These are phyloP conservation scores for Prunella strophiata DNA, from an alignment of 2,797 vertebrate species.

Conservation along the genomic window DNA sequence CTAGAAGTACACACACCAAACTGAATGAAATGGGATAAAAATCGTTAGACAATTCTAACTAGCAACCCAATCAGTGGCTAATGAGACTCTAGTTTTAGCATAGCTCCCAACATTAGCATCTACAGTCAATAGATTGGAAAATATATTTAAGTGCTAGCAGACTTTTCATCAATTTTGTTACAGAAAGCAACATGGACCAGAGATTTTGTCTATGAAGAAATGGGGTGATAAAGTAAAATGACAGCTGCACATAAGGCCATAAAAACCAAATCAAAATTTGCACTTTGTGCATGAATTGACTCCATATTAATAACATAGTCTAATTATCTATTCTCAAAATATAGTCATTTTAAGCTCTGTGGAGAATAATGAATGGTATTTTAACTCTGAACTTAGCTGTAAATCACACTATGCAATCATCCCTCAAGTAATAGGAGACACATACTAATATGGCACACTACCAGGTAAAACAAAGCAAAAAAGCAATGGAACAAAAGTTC, in stretches of 20 bases:
- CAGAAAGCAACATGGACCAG: background rate
- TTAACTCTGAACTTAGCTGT: background rate
- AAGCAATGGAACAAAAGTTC: background rate
- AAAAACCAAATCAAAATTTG: conserved; percentile 9
- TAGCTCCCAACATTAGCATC: background rate
- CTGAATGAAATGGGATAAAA: background rate
- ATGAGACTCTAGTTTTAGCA: background rate
- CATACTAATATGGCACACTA: background rate
- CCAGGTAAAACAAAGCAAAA: background rate
- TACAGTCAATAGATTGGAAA: background rate
- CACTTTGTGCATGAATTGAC: background rate
- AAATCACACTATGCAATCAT: background rate
- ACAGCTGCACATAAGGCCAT: background rate
- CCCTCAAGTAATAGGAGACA: background rate
- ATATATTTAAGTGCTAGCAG: background rate
- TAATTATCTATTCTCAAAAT: background rate
- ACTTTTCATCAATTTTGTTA: background rate
- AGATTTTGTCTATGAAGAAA: background rate
- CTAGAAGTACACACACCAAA: background rate
- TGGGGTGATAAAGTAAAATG: background rate
- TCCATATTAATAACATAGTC: background rate
- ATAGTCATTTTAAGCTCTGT: background rate
- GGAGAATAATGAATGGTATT: background rate
- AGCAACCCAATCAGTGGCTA: background rate
- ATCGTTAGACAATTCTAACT: background rate